A percentile compares a stretch with the other conserved stretches of the same genome.
phyloP scores from a whole-genome alignment of 2,797 vertebrate species.

The Cheirogaleus major region DNA sequence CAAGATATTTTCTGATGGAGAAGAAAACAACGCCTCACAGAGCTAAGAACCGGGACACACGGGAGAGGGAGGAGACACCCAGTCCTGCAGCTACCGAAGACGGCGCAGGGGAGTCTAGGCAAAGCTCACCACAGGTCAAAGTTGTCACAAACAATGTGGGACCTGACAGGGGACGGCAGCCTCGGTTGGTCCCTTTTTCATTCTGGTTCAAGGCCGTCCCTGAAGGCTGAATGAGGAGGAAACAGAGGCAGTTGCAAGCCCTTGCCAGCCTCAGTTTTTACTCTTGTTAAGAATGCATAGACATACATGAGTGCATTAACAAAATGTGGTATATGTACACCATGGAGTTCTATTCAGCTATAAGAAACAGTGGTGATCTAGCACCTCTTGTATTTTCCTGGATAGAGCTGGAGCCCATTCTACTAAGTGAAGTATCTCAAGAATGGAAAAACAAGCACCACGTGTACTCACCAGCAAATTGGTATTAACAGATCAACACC shows the following conservation, averaged over 20 bases:
- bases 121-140: not conserved
- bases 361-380: too few species aligned
- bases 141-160: not conserved
- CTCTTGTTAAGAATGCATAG: not conserved
- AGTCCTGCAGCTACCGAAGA: accelerated
- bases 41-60: not conserved
- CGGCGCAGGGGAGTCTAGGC: not conserved
- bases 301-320: not conserved
- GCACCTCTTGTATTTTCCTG: too few species aligned
- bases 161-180: not conserved
- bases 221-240: not conserved
- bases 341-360: too few species aligned
- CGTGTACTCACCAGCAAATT: too few species aligned
- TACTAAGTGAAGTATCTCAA: too few species aligned
- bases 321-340: too few species aligned
- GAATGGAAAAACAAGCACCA: too few species aligned
- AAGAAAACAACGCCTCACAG: not conserved
- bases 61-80: not conserved
- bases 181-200: not conserved
- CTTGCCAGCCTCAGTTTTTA: not conserved
- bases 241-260: not conserved
- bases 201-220: not conserved
- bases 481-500: too few species aligned
- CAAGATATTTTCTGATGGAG: not conserved
- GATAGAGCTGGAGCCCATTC: too few species aligned